phyloP scores from a whole-genome alignment of 2,113 vertebrate genomes.

The Heteronetta atricapilla region DNA sequence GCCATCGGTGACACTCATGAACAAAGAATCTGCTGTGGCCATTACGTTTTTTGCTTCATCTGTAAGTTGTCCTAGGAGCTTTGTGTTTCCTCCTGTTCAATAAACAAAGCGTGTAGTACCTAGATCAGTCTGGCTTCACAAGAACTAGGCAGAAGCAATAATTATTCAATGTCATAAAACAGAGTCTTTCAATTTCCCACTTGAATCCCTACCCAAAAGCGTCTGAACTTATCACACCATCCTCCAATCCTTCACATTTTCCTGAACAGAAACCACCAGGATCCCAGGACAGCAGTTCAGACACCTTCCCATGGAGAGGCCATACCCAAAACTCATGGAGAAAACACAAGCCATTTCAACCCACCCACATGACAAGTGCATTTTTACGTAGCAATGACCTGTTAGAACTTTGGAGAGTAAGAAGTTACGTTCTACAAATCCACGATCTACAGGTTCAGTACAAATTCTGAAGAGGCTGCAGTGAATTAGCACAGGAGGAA shows the following conservation, averaged over 20 bases:
- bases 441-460: not conserved
- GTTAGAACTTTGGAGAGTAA: not conserved
- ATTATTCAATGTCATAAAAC: not conserved
- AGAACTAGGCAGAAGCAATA: not conserved
- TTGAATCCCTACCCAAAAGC: not conserved
- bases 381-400: not conserved
- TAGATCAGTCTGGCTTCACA: not conserved
- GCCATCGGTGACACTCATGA: constrained; percentile 21
- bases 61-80: constrained; percentile 73
- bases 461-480: not conserved
- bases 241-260: not conserved
- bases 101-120: not conserved
- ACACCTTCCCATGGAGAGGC: not conserved
- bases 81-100: constrained; percentile 72
- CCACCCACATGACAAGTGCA: not conserved
- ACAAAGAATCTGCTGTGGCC: constrained; percentile 70
- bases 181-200: not conserved
- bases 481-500: not conserved
- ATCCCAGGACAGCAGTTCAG: not conserved
- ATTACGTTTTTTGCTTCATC: constrained; percentile 76
- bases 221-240: not conserved
- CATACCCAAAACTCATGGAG: not conserved
- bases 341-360: not conserved
- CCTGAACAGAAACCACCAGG: not conserved
- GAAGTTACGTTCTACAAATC: not conserved